Percentiles rank a stretch among this genome's conserved stretches.
Conservation (phyloP, 2,113 vertebrate genomes). For the Cebidichthys violaceus region DNA sequence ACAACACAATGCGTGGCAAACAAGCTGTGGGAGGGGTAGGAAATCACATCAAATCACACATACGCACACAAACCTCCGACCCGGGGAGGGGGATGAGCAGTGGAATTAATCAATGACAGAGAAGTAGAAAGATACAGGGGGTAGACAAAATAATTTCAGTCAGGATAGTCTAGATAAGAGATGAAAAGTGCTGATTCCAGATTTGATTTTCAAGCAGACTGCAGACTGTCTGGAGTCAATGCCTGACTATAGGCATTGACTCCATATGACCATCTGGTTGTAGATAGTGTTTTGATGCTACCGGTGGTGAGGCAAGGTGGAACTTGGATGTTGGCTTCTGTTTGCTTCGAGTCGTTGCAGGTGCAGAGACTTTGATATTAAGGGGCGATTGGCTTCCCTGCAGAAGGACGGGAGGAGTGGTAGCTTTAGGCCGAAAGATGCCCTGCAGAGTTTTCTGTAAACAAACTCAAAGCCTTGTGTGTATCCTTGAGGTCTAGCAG, state of each 20-base stretch:
- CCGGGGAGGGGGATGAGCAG: background rate
- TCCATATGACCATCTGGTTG: background rate
- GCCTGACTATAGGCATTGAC: background rate
- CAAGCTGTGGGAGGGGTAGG: background rate
- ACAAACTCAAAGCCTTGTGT: background rate
- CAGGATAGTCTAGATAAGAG: background rate
- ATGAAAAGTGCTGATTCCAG: background rate
- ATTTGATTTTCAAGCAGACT: background rate
- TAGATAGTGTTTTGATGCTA: background rate
- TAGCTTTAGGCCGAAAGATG: background rate
- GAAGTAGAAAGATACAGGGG: constrained; percentile 18
- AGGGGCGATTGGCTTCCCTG: background rate
- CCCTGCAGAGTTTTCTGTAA: background rate
- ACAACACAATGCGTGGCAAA: constrained; percentile 10
- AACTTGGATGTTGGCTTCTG: background rate
- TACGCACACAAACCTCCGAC: constrained; percentile 2
- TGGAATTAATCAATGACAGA: constrained; percentile 38
- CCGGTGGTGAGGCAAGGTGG: background rate
- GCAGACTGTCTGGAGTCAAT: background rate
- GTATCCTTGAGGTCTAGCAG: background rate
- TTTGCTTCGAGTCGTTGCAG: background rate
- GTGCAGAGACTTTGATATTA: background rate
- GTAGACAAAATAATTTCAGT: constrained; percentile 61
- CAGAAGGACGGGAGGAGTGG: background rate
- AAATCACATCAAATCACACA: constrained; percentile 23